Percentiles rank a stretch among this genome's conserved stretches.
Conservation (phyloP, 2,888 invertebrate genomes). For the Helleia helle region DNA sequence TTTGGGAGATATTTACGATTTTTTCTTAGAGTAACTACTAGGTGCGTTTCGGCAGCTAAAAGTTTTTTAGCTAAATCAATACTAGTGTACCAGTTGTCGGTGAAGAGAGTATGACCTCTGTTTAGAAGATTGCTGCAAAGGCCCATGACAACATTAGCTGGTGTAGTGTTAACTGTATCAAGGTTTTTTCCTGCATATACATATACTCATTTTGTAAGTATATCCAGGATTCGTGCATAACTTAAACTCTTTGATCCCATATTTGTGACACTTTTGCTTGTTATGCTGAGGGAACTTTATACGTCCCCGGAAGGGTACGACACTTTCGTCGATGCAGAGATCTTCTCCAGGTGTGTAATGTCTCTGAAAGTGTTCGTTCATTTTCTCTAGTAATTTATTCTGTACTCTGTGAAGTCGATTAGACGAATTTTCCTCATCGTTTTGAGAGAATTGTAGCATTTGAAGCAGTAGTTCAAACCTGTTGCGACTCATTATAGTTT, state of each 20-base stretch:
- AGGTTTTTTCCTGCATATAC: conserved; percentile 28
- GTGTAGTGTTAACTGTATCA: conserved; percentile 24
- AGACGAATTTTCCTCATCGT: conserved; percentile 15
- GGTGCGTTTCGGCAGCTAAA: conserved; percentile 22
- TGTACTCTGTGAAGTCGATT: conserved; percentile 16
- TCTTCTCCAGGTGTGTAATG: conserved; percentile 14
- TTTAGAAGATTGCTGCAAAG: conserved; percentile 24
- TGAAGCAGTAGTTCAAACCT: conserved; percentile 19
- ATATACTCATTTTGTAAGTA: conserved; percentile 26
- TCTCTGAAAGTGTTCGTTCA: conserved; percentile 12
- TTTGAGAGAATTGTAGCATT: conserved; percentile 18
- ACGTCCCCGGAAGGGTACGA: conserved; percentile 21
- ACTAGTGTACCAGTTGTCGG: conserved; percentile 9
- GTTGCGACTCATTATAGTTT: conserved; percentile 16
- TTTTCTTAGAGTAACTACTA: conserved; percentile 26
- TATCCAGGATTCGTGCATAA: conserved; percentile 29
- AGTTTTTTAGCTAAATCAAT: conserved; percentile 18
- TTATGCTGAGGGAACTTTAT: conserved; percentile 21
- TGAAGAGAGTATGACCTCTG: conserved; percentile 24
- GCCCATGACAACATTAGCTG: conserved; percentile 26
- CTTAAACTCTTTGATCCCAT: conserved; percentile 30
- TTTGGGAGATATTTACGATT: conserved; percentile 25
- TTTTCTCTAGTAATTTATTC: conserved; percentile 14
- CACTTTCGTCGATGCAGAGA: conserved; percentile 21
- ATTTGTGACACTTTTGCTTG: conserved; percentile 21